Conservation (phyloP, 2,113 vertebrate species). For the Megaceryle maxima region DNA sequence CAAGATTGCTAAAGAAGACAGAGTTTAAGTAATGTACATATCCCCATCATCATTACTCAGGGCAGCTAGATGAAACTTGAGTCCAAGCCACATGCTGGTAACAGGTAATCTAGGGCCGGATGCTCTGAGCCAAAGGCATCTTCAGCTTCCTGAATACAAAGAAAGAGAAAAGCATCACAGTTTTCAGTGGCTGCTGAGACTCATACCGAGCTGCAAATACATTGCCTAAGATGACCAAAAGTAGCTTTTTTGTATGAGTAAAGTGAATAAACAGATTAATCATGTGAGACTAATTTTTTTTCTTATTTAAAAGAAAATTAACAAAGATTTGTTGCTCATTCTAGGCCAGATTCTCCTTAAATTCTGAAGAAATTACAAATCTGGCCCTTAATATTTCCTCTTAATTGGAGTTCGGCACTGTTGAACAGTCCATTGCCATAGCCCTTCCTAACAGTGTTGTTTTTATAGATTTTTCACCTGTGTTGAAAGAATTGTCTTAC, state of each 20-base stretch:
- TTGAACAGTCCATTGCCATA: not conserved
- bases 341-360: not conserved
- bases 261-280: not conserved
- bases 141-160: not conserved
- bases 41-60: not conserved
- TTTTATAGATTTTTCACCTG: not conserved
- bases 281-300: rapidly evolving
- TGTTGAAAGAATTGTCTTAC: not conserved
- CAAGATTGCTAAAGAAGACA: not conserved
- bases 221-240: not conserved
- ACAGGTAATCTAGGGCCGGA: not conserved
- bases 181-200: not conserved
- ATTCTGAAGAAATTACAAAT: not conserved
- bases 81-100: not conserved
- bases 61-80: not conserved
- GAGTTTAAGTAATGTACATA: not conserved
- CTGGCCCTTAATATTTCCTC: not conserved
- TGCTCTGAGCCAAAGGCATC: not conserved
- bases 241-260: not conserved
- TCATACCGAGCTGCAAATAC: not conserved
- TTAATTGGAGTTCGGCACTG: not conserved
- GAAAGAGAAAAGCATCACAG: not conserved
- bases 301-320: not conserved
- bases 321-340: not conserved
- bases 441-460: not conserved